Conservation (phyloP, 2,888 invertebrate genomes). For the Terebella lapidaria region DNA sequence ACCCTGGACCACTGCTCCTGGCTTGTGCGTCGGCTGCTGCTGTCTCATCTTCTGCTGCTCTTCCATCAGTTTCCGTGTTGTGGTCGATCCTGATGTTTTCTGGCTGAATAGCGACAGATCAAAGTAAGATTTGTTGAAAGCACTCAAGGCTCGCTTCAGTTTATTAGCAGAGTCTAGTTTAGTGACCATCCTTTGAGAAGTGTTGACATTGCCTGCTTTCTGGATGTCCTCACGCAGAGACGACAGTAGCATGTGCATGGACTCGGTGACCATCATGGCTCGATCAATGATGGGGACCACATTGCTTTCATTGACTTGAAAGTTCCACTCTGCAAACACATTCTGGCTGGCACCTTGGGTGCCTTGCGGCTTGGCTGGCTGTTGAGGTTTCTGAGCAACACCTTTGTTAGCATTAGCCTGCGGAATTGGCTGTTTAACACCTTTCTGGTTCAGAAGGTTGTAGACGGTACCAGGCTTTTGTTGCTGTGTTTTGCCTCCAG, state of each 20-base stretch:
- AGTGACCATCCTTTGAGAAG: neutral
- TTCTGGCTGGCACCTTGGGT: neutral
- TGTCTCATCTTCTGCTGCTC: neutral
- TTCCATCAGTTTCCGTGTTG: neutral
- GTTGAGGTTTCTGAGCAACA: neutral
- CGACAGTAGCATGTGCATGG: slow-evolving; percentile 12
- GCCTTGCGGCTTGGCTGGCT: neutral
- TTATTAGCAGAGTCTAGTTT: slow-evolving; percentile 7
- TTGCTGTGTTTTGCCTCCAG: neutral
- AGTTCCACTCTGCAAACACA: neutral
- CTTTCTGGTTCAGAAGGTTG: neutral
- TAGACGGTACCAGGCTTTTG: neutral
- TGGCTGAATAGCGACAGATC: slow-evolving; percentile 8
- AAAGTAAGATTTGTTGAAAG: slow-evolving; percentile 12
- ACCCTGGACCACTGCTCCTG: neutral
- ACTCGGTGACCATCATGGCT: slow-evolving; percentile 6
- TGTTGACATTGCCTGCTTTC: neutral
- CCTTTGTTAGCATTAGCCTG: neutral
- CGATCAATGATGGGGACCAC: slow-evolving; percentile 9
- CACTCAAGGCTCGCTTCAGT: slow-evolving; percentile 12
- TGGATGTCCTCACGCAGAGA: slow-evolving; percentile 13
- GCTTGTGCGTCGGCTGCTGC: neutral
- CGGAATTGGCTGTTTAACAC: neutral
- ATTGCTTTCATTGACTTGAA: slow-evolving; percentile 8
- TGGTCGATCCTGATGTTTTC: neutral